These are phyloP conservation scores for Criorhina ranunculi DNA, from an alignment of 2,888 invertebrate species.

Conservation along the genomic window DNA sequence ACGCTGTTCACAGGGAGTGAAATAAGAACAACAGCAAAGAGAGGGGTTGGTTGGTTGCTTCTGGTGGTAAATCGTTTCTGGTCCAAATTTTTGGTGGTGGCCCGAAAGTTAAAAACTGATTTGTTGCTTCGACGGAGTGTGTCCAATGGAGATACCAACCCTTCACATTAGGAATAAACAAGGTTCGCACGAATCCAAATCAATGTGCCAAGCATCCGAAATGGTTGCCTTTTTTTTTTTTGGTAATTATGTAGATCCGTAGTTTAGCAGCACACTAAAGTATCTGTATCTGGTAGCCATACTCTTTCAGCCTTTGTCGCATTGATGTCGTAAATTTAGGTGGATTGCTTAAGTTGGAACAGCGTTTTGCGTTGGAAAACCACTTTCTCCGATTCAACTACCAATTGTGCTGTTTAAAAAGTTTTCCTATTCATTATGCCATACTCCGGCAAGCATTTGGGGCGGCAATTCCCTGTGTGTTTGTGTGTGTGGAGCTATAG, in stretches of 20 bases:
- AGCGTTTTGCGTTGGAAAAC: constrained; percentile 49
- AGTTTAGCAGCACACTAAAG: constrained; percentile 32
- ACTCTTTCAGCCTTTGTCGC: constrained; percentile 30
- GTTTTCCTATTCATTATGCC: constrained; percentile 73
- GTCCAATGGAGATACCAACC: constrained; percentile 64
- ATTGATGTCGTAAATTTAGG: constrained; percentile 60
- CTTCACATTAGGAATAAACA: constrained; percentile 56
- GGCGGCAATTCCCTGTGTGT: background rate
- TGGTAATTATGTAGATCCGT: constrained; percentile 61
- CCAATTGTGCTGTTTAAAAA: constrained; percentile 67
- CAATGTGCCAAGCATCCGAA: constrained; percentile 65
- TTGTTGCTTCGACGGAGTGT: constrained; percentile 74
- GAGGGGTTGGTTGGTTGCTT: background rate
- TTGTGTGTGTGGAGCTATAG: constrained; percentile 37
- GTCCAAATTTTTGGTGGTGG: constrained; percentile 66
- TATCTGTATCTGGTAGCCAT: background rate
- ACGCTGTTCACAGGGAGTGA: constrained; percentile 18
- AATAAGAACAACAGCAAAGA: constrained; percentile 44
- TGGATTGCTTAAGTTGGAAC: constrained; percentile 64
- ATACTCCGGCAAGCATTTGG: constrained; percentile 56
- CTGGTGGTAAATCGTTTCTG: constrained; percentile 73
- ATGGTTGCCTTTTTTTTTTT: constrained; percentile 31
- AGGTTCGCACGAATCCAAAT: constrained; percentile 71
- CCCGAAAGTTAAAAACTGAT: constrained; percentile 72
- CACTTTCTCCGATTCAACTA: constrained; percentile 63